These are phyloP conservation scores for Copsychus sechellarum DNA, from an alignment of 2,113 vertebrate genomes.

Conservation along the genomic window DNA sequence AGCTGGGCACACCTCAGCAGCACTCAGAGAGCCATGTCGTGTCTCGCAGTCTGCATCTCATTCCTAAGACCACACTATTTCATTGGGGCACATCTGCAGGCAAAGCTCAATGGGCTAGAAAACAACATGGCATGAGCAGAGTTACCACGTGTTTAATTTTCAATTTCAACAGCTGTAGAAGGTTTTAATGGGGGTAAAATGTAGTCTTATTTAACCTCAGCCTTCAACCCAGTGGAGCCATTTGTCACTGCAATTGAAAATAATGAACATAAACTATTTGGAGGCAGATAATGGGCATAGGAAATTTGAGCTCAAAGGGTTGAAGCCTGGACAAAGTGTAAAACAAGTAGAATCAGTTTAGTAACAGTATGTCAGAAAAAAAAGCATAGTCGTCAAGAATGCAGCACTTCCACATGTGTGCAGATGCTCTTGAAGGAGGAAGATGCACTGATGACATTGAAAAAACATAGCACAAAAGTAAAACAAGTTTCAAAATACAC, in stretches of 20 bases:
- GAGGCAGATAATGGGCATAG: neutral
- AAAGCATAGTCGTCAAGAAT: neutral
- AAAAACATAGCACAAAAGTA: neutral
- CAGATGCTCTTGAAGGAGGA: neutral
- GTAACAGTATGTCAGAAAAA: neutral
- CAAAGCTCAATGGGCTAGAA: neutral
- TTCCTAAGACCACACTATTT: neutral
- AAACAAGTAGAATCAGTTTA: neutral
- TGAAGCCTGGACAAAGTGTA: neutral
- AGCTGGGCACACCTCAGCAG: neutral
- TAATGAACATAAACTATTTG: neutral
- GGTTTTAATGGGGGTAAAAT: neutral
- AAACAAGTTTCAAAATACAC: neutral
- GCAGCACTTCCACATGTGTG: neutral
- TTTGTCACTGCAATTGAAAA: neutral
- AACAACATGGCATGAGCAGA: neutral
- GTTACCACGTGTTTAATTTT: neutral
- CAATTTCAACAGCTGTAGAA: neutral
- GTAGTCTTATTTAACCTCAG: neutral
- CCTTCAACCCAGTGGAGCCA: neutral
- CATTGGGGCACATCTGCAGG: neutral
- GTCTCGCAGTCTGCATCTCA: neutral
- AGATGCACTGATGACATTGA: neutral
- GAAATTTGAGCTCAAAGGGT: neutral
- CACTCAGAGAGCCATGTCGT: accelerated